Base-by-base conservation (phyloP, 2,113 vertebrate genomes). In the Amazona vittata region DNA sequence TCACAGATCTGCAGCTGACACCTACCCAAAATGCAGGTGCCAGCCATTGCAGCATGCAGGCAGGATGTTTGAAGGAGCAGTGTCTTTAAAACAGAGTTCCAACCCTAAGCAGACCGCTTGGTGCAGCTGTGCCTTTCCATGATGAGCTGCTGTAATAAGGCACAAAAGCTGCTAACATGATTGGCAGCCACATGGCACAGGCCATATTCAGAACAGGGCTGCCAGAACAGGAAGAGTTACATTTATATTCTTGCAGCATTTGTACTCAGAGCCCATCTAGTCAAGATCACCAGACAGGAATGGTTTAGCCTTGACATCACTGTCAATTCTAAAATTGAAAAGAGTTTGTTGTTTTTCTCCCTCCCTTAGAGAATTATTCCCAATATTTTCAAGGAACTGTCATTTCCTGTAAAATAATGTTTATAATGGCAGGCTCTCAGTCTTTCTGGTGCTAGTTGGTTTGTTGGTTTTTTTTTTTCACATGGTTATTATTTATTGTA, bases 371-470 rank as follows among this genome's bases (percentile, higher is more conserved):
- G 94, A 93, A 88, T 85, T 93, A 79, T 95, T 85, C 92, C 64
- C 90, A 96, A 93, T 96, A 96, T 94, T 97, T 97, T 96, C 88
- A 97, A 96, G 96, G 93, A 97, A 96, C 94, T 95, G 79, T 95
- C 93, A 95, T 96, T 95, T 97, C 94, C 95, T 94, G 91, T 95
- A 94, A 79, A 96, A 95, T 86, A 89, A 94, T 94, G 86, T 97
- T 97, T 96, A 82, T 87, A 91, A 83, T 96, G 95, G 92, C 96
- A 90, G 52, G 67, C 80, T 95, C 86, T 96, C 86, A 60, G 71
- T 78, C 91, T 90, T 95, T 89, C 65, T 96, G 94, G 52, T 86
- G 57, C 33, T 59, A 59, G 57, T 10, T 59, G 33, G 14, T 59
- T 59, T 35, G 33, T 59, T 35, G 33, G 47, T 7, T n/a, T 85